These are phyloP conservation scores for Megalurothrips usitatus DNA, from an alignment of 2,888 invertebrate genomes.

Conservation along the genomic window DNA sequence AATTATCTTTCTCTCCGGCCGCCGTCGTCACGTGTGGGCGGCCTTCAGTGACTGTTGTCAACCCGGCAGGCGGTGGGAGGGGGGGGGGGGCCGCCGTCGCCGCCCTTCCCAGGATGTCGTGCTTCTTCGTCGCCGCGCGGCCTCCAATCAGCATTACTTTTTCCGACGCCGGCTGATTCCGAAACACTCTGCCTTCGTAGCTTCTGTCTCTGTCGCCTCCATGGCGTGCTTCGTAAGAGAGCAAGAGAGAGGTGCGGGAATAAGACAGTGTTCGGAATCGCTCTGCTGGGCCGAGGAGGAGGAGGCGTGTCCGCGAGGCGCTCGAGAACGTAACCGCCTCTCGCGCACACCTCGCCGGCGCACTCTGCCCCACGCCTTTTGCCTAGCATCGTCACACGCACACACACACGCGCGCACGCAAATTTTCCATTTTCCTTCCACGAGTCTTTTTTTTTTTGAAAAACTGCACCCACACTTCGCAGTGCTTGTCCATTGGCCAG, in stretches of 20 bases:
- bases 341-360: too few relatives aligned
- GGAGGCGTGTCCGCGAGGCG: background rate
- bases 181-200: too few relatives aligned
- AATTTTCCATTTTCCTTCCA: too few relatives aligned
- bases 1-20: too few relatives aligned
- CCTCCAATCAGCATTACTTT: background rate
- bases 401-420: too few relatives aligned
- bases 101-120: background rate
- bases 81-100: too few relatives aligned
- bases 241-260: background rate
- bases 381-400: too few relatives aligned
- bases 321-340: background rate
- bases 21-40: background rate
- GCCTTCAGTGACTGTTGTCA: background rate
- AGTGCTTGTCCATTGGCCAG: too few relatives aligned
- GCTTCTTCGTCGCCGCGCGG: background rate
- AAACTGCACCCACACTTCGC: too few relatives aligned
- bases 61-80: background rate
- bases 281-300: background rate
- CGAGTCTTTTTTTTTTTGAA: too few relatives aligned
- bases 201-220: background rate
- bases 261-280: too few relatives aligned
- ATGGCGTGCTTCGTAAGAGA: background rate
- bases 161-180: background rate
- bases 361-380: too few relatives aligned